Percentiles rank a stretch among this genome's conserved stretches.
Evolutionary conservation across 2,113 vertebrate species (phyloP).

Genomic region (Pedionomus torquatus): DNA sequence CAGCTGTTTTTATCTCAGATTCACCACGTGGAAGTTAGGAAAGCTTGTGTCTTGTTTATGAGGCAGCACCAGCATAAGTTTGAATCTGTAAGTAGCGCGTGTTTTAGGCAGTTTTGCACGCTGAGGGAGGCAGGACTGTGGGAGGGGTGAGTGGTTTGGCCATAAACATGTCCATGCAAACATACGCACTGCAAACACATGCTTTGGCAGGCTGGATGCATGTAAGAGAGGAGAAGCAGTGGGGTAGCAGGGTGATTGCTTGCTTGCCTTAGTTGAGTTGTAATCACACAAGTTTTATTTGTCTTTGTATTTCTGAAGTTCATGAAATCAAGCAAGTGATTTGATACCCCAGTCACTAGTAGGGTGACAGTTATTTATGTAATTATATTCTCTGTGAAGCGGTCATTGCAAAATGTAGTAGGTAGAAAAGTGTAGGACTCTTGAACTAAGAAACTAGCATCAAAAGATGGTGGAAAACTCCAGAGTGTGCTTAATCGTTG

Average conservation of each 20-base stretch:
- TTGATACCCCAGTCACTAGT: fast-evolving
- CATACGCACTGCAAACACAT: fast-evolving
- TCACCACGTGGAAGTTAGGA: conserved; percentile 86
- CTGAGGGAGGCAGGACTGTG: fast-evolving
- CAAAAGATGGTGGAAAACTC: background rate
- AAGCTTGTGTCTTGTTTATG: conserved; percentile 88
- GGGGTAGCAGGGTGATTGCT: fast-evolving
- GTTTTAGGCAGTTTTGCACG: fast-evolving
- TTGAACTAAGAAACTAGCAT: fast-evolving
- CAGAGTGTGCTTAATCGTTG: background rate
- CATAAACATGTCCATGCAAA: fast-evolving
- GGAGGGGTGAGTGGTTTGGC: background rate
- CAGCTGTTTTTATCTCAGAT: conserved; percentile 89
- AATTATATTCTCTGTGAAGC: fast-evolving
- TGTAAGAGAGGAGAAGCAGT: background rate
- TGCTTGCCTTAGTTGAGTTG: background rate
- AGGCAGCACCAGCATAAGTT: conserved; percentile 83
- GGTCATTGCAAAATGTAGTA: background rate
- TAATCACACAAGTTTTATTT: fast-evolving
- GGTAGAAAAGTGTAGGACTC: background rate
- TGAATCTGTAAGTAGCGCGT: conserved; percentile 83
- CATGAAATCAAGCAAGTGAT: background rate
- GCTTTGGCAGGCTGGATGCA: fast-evolving
- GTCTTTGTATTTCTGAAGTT: background rate
- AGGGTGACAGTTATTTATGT: fast-evolving